phyloP scores from a whole-genome alignment of 2,888 invertebrate genomes.

The Eupelmus urozonus region DNA sequence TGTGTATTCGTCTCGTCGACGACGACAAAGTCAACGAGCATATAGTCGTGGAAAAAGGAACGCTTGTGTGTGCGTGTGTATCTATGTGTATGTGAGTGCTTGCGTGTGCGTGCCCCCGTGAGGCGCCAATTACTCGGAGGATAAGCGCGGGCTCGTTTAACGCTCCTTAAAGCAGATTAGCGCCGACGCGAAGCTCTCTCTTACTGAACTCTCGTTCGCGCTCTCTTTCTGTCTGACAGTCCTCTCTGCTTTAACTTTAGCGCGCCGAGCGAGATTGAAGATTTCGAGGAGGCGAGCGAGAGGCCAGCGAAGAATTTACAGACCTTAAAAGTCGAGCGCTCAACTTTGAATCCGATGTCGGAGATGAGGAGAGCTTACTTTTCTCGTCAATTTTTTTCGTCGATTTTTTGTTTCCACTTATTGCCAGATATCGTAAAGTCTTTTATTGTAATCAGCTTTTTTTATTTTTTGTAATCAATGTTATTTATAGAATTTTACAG shows the following conservation, averaged over 20 bases:
- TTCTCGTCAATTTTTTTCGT: too few species aligned
- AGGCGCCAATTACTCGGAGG: slow-evolving; percentile 40
- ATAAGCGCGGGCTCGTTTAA: slow-evolving; percentile 50
- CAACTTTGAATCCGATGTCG: too few species aligned
- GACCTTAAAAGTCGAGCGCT: slow-evolving; percentile 23
- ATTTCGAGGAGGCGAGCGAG: neutral
- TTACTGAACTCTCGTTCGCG: neutral
- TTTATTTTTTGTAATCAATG: too few species aligned
- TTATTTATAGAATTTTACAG: too few species aligned
- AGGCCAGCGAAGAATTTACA: neutral
- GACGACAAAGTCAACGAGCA: slow-evolving; percentile 29
- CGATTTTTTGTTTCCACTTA: too few species aligned
- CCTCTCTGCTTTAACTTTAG: neutral
- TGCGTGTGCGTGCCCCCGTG: neutral
- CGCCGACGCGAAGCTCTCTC: slow-evolving; percentile 7
- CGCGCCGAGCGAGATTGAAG: neutral
- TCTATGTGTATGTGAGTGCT: neutral
- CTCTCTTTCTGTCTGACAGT: neutral
- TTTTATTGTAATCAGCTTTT: too few species aligned
- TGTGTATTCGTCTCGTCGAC: slow-evolving; percentile 28
- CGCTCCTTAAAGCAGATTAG: slow-evolving; percentile 50
- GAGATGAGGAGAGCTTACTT: too few species aligned
- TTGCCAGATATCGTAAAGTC: too few species aligned
- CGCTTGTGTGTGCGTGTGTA: neutral
- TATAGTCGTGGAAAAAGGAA: slow-evolving; percentile 5